A percentile compares a stretch with the other conserved stretches of the same genome.
Evolutionary conservation across 2,888 invertebrate genomes (phyloP).

Genomic region (Drosophila tripunctata): DNA sequence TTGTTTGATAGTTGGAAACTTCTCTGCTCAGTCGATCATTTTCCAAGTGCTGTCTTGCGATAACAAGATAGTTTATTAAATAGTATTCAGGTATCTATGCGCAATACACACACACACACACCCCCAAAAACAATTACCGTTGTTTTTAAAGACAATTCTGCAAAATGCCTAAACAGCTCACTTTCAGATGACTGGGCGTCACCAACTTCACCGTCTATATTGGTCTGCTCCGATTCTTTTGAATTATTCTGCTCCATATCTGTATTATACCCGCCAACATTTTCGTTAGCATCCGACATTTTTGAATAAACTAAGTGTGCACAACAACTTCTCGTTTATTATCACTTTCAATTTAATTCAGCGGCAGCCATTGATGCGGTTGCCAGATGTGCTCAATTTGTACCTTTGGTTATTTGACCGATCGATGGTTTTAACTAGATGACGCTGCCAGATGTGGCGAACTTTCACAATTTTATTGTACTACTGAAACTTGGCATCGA

Average conservation of each 20-base stretch:
- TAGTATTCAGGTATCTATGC: not conserved
- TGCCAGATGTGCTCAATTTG: too few relatives aligned
- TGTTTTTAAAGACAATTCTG: not conserved
- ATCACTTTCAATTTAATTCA: not conserved
- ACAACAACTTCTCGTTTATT: not conserved
- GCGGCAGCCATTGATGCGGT: constrained; percentile 8
- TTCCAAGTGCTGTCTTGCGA: not conserved
- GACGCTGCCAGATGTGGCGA: too few relatives aligned
- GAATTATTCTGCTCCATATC: not conserved
- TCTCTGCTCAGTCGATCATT: accelerated
- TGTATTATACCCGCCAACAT: not conserved
- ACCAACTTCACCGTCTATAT: not conserved
- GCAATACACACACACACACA: not conserved
- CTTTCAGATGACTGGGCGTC: not conserved
- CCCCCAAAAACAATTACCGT: not conserved
- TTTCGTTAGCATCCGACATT: constrained; percentile 11
- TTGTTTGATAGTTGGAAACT: too few relatives aligned
- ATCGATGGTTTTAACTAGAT: too few relatives aligned
- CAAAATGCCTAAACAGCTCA: not conserved
- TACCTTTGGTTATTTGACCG: too few relatives aligned
- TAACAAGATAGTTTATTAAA: not conserved
- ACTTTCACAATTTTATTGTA: too few relatives aligned
- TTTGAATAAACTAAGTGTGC: not conserved
- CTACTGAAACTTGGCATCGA: too few relatives aligned
- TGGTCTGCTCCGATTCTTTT: too few relatives aligned